Conservation (phyloP, 2,113 vertebrate species). For the Fregetta grallaria region DNA sequence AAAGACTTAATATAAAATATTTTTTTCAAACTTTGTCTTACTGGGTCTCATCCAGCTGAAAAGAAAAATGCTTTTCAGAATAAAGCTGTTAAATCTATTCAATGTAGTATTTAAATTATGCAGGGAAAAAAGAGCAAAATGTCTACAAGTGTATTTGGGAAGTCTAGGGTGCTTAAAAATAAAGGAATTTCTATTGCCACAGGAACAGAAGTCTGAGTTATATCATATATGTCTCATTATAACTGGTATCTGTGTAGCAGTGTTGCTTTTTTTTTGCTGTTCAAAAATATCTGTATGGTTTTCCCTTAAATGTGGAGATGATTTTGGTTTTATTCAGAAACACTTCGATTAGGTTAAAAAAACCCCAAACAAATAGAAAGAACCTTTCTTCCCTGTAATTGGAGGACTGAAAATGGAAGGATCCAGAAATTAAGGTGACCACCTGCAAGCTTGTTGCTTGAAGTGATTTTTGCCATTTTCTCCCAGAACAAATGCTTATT, state of each 20-base stretch:
- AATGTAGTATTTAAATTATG: not conserved
- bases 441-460: not conserved
- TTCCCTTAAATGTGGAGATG: not conserved
- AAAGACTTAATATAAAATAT: not conserved
- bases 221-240: not conserved
- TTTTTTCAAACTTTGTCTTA: not conserved
- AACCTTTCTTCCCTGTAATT: conserved; percentile 2
- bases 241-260: not conserved
- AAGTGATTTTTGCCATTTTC: conserved; percentile 18
- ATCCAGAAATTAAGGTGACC: not conserved
- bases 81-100: not conserved
- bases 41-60: not conserved
- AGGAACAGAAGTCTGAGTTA: not conserved
- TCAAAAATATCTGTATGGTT: not conserved
- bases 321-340: conserved; percentile 38
- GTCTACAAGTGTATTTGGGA: not conserved
- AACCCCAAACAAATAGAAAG: not conserved
- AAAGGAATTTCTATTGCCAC: not conserved
- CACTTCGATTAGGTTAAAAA: conserved; percentile 28
- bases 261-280: not conserved
- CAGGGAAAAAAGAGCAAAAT: not conserved
- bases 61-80: not conserved
- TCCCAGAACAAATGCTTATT: not conserved
- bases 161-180: conserved; percentile 26
- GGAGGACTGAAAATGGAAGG: conserved; percentile 8